A percentile compares a stretch with the other conserved stretches of the same genome.
These are phyloP conservation scores for Cheilosia soror DNA, from an alignment of 2,888 invertebrate species.

Conservation along the genomic window DNA sequence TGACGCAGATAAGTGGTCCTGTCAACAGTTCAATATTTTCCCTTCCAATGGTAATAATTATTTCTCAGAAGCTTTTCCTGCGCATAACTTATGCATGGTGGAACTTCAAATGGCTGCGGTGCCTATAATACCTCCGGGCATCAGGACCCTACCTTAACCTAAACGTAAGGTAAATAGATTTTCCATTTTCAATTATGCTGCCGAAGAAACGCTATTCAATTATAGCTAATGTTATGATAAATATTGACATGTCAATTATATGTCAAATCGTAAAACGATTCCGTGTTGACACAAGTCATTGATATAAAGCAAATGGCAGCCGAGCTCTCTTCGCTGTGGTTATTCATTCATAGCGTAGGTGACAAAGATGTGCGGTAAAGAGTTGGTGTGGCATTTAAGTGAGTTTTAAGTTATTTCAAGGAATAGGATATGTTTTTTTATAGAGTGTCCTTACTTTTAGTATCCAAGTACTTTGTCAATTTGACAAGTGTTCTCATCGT, in stretches of 20 bases:
- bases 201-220: conserved; percentile 49
- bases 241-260: conserved; percentile 71
- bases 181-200: conserved; percentile 66
- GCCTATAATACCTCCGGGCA: neutral
- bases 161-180: conserved; percentile 48
- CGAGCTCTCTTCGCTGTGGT: neutral
- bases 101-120: conserved; percentile 45
- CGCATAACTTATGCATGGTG: conserved; percentile 52
- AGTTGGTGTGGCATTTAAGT: conserved; percentile 60
- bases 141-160: neutral
- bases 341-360: conserved; percentile 3
- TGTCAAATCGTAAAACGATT: conserved; percentile 46
- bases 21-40: conserved; percentile 58
- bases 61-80: conserved; percentile 26
- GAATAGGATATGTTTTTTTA: neutral
- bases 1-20: conserved; percentile 53
- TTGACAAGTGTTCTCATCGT: conserved; percentile 80
- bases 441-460: conserved; percentile 73
- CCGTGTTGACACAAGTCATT: conserved; percentile 38
- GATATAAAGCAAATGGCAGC: conserved; percentile 39
- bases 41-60: conserved; percentile 46
- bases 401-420: conserved; percentile 7
- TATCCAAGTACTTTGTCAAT: conserved; percentile 79
- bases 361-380: conserved; percentile 36
- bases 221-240: conserved; percentile 42